phyloP scores from a whole-genome alignment of 1,140 invertebrate species.

The Tetramorium parvispinum region DNA sequence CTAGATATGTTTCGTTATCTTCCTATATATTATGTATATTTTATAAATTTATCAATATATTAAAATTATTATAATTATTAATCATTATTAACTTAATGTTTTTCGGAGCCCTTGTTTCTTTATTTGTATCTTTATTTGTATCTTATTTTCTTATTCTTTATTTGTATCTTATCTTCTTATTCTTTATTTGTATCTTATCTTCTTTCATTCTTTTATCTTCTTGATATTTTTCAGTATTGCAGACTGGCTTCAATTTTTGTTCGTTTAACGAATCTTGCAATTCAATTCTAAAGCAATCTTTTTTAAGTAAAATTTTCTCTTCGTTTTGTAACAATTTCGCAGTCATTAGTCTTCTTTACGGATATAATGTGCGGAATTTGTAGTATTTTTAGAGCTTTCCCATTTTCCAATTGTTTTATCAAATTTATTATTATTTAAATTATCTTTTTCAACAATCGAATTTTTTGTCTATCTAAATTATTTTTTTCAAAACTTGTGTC shows the following conservation, averaged over 20 bases:
- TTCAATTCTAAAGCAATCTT: neutral
- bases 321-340: neutral
- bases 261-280: neutral
- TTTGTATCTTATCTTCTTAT: no score
- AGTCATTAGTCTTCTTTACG: neutral
- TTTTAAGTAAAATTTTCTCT: neutral
- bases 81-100: slow-evolving; percentile 16
- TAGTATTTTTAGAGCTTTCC: neutral
- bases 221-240: neutral
- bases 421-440: neutral
- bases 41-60: neutral
- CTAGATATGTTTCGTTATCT: neutral
- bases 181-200: no score
- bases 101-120: neutral
- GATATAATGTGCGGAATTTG: neutral
- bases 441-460: neutral
- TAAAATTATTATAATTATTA: slow-evolving; percentile 28
- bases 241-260: neutral
- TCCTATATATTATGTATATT: neutral
- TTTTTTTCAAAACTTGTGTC: neutral
- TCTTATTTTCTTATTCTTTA: neutral
- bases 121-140: no score
- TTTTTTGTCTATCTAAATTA: neutral
- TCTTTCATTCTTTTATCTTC: neutral
- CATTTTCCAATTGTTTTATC: neutral